phyloP scores from a whole-genome alignment of 2,113 vertebrate species.

The Cephalopterus ornatus region DNA sequence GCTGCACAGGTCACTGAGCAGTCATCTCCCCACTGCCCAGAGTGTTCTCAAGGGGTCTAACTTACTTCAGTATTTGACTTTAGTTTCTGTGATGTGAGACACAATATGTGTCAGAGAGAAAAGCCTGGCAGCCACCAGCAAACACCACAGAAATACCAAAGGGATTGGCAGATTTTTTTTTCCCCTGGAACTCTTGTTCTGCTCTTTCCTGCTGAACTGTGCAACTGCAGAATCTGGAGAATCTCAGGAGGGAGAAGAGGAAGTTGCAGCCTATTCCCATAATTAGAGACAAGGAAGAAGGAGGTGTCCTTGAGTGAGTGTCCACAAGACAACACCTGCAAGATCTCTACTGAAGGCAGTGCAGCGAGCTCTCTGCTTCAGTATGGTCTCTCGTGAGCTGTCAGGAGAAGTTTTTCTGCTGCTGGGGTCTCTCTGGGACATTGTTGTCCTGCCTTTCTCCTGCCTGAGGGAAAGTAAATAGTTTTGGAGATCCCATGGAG shows the following conservation, averaged over 20 bases:
- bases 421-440: background rate
- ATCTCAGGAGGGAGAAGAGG: background rate
- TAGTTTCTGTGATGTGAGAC: background rate
- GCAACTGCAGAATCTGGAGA: background rate
- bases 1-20: background rate
- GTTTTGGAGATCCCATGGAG: background rate
- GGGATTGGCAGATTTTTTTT: background rate
- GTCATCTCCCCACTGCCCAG: background rate
- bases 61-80: background rate
- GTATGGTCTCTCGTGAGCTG: background rate
- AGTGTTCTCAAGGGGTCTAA: background rate
- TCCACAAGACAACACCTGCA: accelerated
- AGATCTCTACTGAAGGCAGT: background rate
- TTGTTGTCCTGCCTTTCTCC: background rate
- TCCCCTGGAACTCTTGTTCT: background rate
- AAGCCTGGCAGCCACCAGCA: background rate
- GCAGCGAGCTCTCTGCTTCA: background rate
- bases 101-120: accelerated
- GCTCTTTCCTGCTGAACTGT: background rate
- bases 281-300: background rate
- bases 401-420: background rate
- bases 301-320: background rate
- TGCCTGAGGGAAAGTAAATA: background rate
- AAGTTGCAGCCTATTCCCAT: background rate
- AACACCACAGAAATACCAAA: background rate